phyloP scores from a whole-genome alignment of 2,797 vertebrate genomes.

The Anableps anableps region DNA sequence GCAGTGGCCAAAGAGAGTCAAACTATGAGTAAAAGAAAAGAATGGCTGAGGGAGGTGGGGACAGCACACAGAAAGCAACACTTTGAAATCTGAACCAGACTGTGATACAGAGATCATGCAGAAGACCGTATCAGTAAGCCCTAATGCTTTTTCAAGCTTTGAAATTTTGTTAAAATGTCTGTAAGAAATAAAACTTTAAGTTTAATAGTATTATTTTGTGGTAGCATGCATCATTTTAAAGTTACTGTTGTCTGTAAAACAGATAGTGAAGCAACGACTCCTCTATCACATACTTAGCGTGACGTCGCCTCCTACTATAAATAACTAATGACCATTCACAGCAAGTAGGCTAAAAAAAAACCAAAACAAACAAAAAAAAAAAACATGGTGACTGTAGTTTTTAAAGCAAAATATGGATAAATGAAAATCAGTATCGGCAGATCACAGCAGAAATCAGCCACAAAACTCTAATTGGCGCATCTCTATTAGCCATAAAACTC shows the following conservation, averaged over 20 bases:
- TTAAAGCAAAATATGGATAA: background rate
- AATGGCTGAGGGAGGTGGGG: constrained; percentile 22
- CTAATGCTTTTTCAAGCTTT: constrained; percentile 13
- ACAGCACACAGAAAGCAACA: constrained; percentile 35
- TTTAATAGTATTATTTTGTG: background rate
- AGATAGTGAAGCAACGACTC: background rate
- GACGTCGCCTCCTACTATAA: background rate
- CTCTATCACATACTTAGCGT: background rate
- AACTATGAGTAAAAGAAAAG: constrained; percentile 24
- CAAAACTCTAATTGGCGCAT: background rate
- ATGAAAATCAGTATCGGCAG: background rate
- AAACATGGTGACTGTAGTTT: background rate
- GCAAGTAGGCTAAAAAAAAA: background rate
- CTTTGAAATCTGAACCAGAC: constrained; percentile 72
- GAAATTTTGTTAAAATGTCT: constrained; percentile 11
- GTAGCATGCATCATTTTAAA: background rate
- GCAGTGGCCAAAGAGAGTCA: constrained; percentile 38
- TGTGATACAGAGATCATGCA: constrained; percentile 44
- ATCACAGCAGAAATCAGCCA: background rate
- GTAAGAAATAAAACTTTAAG: background rate
- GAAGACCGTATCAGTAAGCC: constrained; percentile 9
- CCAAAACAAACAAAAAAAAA: background rate
- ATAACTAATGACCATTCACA: background rate
- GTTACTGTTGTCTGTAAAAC: background rate
- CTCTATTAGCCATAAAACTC: background rate